Evolutionary conservation across 2,888 invertebrate species (phyloP), one percentile per base, ranked within the genome.

Genomic region (Platycnemis pennipes): DNA sequence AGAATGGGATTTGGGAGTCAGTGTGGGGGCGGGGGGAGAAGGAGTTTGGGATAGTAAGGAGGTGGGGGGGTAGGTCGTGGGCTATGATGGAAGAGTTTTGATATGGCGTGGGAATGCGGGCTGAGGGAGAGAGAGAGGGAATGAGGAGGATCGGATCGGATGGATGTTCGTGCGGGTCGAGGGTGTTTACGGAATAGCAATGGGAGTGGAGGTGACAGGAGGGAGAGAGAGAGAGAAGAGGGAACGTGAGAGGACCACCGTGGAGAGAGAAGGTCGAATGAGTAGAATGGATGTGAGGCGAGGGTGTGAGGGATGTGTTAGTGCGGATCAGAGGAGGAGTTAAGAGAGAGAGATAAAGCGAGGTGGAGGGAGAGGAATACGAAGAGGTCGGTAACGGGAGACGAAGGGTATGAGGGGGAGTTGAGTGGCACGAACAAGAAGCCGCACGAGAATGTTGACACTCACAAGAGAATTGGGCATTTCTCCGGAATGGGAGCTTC

Each of bases 91-190:
- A 63, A 63, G 77, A 77, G 77, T 77, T 77, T 77, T 31, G 77
- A 77, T 77, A 77, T 37, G 77, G 77, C 77, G 77, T 37, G 77
- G 31, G 77, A 77, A 77, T 77, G 77, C 77, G 77, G 77, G 77
- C 63, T 8, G 5, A n/a, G 63, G 63, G 63, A 63, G 63, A 7
- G 63, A n/a, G 63, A 16, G n/a, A n/a, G 63, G 63, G n/a, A 22
- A n/a, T 7, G 63, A n/a, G 26, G 63, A 7, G 26, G 37, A 16
- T 13, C 3, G 37, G 8, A 77, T 77, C 77, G 77, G 77, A 77
- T 77, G 77, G 77, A 77, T 77, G 77, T 77, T 77, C 63, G 26
- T 63, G 26, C n/a, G 63, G 63, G 63, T n/a, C 26, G n/a, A 37
- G 77, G 31, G 77, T 77, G 77, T 37, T 77, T 77, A 37, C 31